Conservation (phyloP, 1,140 invertebrate species). For the Aphaenogaster ashmeadi region DNA sequence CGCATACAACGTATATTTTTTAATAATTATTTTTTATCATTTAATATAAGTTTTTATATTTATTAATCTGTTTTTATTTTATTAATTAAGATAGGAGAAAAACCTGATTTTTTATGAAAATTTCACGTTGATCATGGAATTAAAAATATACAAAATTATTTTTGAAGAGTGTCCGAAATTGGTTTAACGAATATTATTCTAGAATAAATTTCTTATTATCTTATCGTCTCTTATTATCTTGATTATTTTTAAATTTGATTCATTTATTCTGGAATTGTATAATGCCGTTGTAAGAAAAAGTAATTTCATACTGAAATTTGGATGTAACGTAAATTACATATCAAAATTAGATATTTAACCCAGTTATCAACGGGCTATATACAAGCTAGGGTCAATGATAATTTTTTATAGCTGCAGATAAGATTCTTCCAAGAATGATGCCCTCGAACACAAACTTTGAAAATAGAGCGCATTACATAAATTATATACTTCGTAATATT, state of each 20-base stretch:
- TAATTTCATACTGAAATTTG: not conserved
- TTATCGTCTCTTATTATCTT: not conserved
- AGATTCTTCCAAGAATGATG: not conserved
- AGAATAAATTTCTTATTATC: not conserved
- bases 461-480: not conserved
- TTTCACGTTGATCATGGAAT: not conserved
- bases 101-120: not conserved
- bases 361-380: not conserved
- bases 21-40: not conserved
- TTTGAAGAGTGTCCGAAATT: not conserved
- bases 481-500: slow-evolving; percentile 8
- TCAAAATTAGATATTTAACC: not conserved
- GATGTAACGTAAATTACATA: not conserved
- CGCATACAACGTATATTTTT: not conserved
- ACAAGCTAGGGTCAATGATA: slow-evolving; percentile 27
- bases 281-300: not conserved
- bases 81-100: not conserved
- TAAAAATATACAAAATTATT: slow-evolving; percentile 12
- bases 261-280: not conserved
- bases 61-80: not conserved
- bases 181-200: not conserved
- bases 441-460: not conserved
- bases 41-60: not conserved
- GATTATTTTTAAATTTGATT: slow-evolving; percentile 1
- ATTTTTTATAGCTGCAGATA: slow-evolving; percentile 25